A percentile compares a stretch with the other conserved stretches of the same genome.
phyloP scores from a whole-genome alignment of 1,140 invertebrate species.

The Pseudomyrmex dendroicus region DNA sequence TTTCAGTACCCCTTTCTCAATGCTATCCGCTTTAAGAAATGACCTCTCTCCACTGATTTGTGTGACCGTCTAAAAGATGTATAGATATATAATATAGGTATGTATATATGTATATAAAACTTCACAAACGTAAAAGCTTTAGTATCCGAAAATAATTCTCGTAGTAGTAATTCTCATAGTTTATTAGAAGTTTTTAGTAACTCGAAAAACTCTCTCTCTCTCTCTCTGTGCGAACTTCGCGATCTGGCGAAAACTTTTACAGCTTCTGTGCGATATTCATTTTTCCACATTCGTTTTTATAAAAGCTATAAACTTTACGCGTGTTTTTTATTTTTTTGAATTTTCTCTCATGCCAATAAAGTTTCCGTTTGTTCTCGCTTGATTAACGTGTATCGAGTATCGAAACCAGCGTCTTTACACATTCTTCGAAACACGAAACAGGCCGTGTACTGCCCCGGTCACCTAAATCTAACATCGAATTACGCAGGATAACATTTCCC shows the following conservation, averaged over 20 bases:
- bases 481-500: conserved; percentile 76
- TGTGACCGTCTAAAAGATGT: conserved; percentile 4
- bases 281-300: background rate
- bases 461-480: conserved; percentile 78
- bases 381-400: conserved; percentile 21
- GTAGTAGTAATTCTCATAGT: background rate
- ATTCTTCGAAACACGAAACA: conserved; percentile 54
- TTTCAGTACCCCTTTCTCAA: conserved; percentile 27
- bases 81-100: too few relatives aligned
- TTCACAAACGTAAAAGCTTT: conserved; percentile 16
- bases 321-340: background rate
- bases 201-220: background rate
- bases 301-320: conserved; percentile 5
- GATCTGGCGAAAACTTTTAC: conserved; percentile 21
- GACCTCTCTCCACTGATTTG: conserved; percentile 12
- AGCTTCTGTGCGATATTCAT: conserved; percentile 4
- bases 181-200: conserved; percentile 36
- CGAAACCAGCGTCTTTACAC: conserved; percentile 48
- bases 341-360: background rate
- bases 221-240: conserved; percentile 16
- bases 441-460: conserved; percentile 74
- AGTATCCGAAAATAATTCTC: conserved; percentile 43
- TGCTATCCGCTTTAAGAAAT: conserved; percentile 51
- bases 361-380: background rate
- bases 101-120: background rate